phyloP scores from a whole-genome alignment of 2,888 invertebrate genomes.

The Liodrosophila aerea region DNA sequence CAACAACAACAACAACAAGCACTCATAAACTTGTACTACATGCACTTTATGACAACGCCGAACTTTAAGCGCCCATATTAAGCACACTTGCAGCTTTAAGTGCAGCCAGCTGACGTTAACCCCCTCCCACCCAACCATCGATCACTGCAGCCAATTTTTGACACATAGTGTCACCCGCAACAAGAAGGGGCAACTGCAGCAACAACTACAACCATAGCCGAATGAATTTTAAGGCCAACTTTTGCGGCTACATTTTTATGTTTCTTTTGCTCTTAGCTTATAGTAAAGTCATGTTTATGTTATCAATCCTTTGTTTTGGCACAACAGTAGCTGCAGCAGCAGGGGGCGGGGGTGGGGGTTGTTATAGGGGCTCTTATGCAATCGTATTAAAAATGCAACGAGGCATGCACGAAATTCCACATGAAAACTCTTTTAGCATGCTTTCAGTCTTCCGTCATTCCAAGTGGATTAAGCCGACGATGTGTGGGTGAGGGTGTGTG shows the following conservation, averaged over 20 bases:
- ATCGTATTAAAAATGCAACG: slow-evolving; percentile 50
- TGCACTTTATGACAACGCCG: slow-evolving; percentile 49
- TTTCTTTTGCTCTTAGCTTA: slow-evolving; percentile 32
- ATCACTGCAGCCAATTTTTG: slow-evolving; percentile 18
- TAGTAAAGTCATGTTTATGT: slow-evolving; percentile 63
- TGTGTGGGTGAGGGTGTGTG: too few species aligned
- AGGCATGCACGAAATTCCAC: too few species aligned
- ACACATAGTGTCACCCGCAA: slow-evolving; percentile 8
- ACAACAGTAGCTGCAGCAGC: background rate
- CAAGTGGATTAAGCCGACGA: slow-evolving; percentile 2
- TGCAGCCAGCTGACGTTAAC: background rate
- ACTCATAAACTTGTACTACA: slow-evolving; percentile 35
- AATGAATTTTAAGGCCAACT: slow-evolving; percentile 23
- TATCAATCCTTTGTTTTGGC: slow-evolving; percentile 37
- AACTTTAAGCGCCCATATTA: slow-evolving; percentile 30
- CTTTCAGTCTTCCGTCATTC: slow-evolving; percentile 12
- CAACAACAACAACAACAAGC: slow-evolving; percentile 10
- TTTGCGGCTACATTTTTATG: slow-evolving; percentile 31
- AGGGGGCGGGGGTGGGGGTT: background rate
- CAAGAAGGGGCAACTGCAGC: slow-evolving; percentile 1
- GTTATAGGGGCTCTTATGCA: too few species aligned
- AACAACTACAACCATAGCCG: slow-evolving; percentile 6
- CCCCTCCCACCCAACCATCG: background rate
- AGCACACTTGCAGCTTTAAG: slow-evolving; percentile 12
- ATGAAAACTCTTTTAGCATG: slow-evolving; percentile 7